Conservation (phyloP, 2,113 vertebrate genomes). For the Dunckerocampus dactyliophorus region DNA sequence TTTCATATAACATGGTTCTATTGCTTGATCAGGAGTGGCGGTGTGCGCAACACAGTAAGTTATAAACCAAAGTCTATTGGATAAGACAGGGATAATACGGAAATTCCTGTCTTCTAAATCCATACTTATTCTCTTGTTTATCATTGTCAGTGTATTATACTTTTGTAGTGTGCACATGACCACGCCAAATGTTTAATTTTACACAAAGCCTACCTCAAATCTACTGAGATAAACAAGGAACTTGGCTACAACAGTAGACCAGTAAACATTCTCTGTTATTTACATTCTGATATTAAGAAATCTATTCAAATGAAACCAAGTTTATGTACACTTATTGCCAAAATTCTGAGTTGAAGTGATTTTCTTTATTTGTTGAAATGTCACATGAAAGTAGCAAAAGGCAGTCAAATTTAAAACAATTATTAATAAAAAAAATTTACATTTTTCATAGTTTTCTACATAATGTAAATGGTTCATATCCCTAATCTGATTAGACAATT, state of each 20-base stretch:
- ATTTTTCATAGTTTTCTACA: too few relatives aligned
- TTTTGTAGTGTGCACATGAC: background rate
- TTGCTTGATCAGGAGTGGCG: background rate
- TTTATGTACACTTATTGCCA: background rate
- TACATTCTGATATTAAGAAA: background rate
- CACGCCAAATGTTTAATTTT: background rate
- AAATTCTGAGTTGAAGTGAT: background rate
- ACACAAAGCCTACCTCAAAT: background rate
- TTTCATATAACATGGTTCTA: conserved; percentile 5
- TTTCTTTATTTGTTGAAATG: background rate
- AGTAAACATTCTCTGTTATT: background rate
- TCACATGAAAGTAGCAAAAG: background rate
- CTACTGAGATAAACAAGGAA: background rate
- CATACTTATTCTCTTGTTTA: background rate
- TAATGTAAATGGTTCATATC: too few relatives aligned
- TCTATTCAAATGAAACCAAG: background rate
- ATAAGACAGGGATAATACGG: conserved; percentile 24
- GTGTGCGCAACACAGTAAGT: conserved; percentile 1
- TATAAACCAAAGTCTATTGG: conserved; percentile 66
- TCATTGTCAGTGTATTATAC: background rate
- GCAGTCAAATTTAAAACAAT: background rate
- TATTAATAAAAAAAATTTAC: background rate
- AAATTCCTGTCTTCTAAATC: background rate
- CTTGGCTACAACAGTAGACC: background rate
- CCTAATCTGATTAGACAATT: too few relatives aligned